A percentile compares a stretch with the other conserved stretches of the same genome.
Evolutionary conservation across 2,888 invertebrate species (phyloP).

Genomic region (Onchidella celtica): DNA sequence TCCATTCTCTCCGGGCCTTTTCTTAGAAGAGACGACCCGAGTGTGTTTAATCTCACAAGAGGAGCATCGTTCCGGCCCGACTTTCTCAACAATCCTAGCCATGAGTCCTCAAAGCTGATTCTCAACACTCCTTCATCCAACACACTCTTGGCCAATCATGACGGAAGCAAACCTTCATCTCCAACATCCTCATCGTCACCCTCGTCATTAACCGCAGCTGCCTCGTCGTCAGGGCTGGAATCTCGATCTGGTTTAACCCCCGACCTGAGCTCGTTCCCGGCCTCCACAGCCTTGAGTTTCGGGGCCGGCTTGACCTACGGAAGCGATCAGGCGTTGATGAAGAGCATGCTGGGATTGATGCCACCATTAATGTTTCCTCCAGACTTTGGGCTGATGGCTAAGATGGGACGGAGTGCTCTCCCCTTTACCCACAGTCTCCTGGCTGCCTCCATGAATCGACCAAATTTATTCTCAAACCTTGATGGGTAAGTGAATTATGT

Average conservation of each 20-base stretch:
- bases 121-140: slow-evolving; percentile 36
- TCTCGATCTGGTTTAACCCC: neutral
- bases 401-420: slow-evolving; percentile 52
- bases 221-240: slow-evolving; percentile 1
- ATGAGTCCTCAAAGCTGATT: slow-evolving; percentile 25
- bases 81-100: neutral
- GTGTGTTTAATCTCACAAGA: slow-evolving; percentile 22
- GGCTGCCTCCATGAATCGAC: slow-evolving; percentile 67
- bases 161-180: slow-evolving; percentile 15
- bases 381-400: slow-evolving; percentile 55
- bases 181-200: slow-evolving; percentile 31
- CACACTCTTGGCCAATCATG: neutral
- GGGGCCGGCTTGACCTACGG: slow-evolving; percentile 33
- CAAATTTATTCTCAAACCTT: slow-evolving; percentile 67
- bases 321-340: slow-evolving; percentile 27
- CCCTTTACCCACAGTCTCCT: slow-evolving; percentile 71
- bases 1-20: neutral
- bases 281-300: slow-evolving; percentile 26
- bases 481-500: slow-evolving; percentile 72
- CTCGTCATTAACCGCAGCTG: neutral
- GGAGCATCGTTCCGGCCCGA: slow-evolving; percentile 14
- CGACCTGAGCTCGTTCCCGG: slow-evolving; percentile 19
- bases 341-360: slow-evolving; percentile 50
- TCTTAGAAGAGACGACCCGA: slow-evolving; percentile 6
- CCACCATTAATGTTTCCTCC: slow-evolving; percentile 55